Evolutionary conservation across 2,797 vertebrate genomes (phyloP).

Genomic region (Alcedo quadribrachys): DNA sequence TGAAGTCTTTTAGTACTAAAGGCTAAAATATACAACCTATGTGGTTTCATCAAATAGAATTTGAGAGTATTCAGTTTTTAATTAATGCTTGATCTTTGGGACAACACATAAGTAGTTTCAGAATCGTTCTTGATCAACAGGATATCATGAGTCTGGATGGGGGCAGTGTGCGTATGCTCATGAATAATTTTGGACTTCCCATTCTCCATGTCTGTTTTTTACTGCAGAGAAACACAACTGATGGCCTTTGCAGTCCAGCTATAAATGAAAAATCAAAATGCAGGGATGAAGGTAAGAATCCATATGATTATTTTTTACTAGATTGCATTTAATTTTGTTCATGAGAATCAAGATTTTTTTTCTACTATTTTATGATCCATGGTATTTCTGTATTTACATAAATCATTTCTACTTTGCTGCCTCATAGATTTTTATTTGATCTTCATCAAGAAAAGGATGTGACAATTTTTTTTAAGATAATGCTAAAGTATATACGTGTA

Average conservation of each 20-base stretch:
- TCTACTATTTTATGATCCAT: neutral
- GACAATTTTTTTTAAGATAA: neutral
- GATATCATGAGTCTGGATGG: neutral
- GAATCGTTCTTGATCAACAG: neutral
- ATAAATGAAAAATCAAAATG: neutral
- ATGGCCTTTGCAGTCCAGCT: neutral
- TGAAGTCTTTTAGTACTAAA: neutral
- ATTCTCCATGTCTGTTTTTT: neutral
- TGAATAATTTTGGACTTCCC: neutral
- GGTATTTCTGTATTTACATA: neutral
- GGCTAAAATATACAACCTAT: neutral
- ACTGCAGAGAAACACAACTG: neutral
- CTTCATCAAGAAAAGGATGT: neutral
- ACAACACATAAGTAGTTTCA: neutral
- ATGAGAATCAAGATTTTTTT: neutral
- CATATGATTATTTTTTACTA: neutral
- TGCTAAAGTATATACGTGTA: neutral
- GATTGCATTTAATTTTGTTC: neutral
- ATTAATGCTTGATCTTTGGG: neutral
- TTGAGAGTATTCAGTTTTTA: neutral
- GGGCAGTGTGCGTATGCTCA: neutral
- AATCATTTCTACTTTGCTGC: neutral
- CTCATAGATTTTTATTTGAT: slow-evolving; percentile 3
- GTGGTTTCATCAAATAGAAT: neutral
- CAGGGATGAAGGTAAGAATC: neutral